phyloP scores from a whole-genome alignment of 2,888 invertebrate genomes.

The Eulithis testata region DNA sequence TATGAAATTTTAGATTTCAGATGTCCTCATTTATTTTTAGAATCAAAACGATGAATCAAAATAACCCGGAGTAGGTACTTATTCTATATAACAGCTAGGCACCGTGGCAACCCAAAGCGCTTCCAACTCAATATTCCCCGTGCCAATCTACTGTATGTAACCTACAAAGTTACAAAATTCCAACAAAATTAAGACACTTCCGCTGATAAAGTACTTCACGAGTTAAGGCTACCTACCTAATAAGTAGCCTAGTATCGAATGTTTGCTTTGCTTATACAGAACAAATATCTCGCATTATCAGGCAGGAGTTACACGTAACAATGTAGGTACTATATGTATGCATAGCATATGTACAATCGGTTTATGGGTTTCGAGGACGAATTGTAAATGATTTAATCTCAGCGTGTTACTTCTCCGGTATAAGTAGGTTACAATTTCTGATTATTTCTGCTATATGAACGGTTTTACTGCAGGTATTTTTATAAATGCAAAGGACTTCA shows the following conservation, averaged over 20 bases:
- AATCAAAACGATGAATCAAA: slow-evolving; percentile 76
- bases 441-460: slow-evolving; percentile 13
- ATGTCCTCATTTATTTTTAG: slow-evolving; percentile 15
- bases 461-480: not conserved
- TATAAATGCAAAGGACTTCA: no score
- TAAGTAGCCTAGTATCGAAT: slow-evolving; percentile 23
- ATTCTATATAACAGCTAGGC: slow-evolving; percentile 63
- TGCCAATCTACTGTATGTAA: not conserved
- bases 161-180: slow-evolving; percentile 33
- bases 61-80: slow-evolving; percentile 68
- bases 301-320: slow-evolving; percentile 34
- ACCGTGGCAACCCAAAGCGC: slow-evolving; percentile 43
- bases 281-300: slow-evolving; percentile 56
- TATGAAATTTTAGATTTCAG: not conserved
- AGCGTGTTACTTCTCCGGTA: slow-evolving; percentile 3
- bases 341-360: slow-evolving; percentile 36
- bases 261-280: slow-evolving; percentile 43
- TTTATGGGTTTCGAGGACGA: slow-evolving; percentile 57
- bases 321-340: slow-evolving; percentile 12
- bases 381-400: slow-evolving; percentile 47
- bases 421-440: slow-evolving; percentile 21
- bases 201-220: slow-evolving; percentile 17
- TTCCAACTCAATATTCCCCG: slow-evolving; percentile 32
- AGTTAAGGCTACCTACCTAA: slow-evolving; percentile 9
- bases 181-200: slow-evolving; percentile 35